Evolutionary conservation across 2,113 vertebrate species (phyloP), one percentile per base, ranked within the genome.

Genomic region (Corythaeola cristata): DNA sequence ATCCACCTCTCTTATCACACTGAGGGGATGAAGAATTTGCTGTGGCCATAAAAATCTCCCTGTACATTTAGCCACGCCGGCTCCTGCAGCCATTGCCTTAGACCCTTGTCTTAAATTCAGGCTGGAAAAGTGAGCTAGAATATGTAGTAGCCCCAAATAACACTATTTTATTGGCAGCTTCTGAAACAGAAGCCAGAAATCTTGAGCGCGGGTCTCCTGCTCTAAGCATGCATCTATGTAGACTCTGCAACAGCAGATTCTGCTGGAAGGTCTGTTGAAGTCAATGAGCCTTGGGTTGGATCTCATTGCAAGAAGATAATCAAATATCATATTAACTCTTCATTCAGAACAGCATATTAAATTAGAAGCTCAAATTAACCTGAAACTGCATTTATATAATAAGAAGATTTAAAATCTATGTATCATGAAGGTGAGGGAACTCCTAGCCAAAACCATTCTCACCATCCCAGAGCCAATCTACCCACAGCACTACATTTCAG

Each of bases 321-420:
- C 66, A 92, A 95, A 94, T 96, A 96, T 30, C 84, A 82, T 97
- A 92, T 96, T 97, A 96, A 80, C 84, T 95, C 87, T 90, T 96
- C 95, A 97, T 91, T 93, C 37, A 4, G 87, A 97, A 49, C 19
- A 92, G 73, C 1, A 3, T 85, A 93, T 95, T 97, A 89, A 97
- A 96, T 95, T 95, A 97, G 85, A 96, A 94, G 69, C 84, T 95
- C 63, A 45, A 95, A 96, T 97, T 95, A 97, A 97, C 91, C 93
- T 96, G 89, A 79, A 97, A 96, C 84, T 87, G 86, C 92, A 79
- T 97, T 97, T 92, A 81, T 97, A 75, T 90, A 91, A 96, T 77
- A 64, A 86, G 69, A 69, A 92, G 82, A 74, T 78, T 95, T 80
- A 89, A 96, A 96, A 96, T 87, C 75, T 87, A 49, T 63, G 50